These are phyloP conservation scores for Electrona antarctica DNA, from an alignment of 2,113 vertebrate species.

Conservation along the genomic window DNA sequence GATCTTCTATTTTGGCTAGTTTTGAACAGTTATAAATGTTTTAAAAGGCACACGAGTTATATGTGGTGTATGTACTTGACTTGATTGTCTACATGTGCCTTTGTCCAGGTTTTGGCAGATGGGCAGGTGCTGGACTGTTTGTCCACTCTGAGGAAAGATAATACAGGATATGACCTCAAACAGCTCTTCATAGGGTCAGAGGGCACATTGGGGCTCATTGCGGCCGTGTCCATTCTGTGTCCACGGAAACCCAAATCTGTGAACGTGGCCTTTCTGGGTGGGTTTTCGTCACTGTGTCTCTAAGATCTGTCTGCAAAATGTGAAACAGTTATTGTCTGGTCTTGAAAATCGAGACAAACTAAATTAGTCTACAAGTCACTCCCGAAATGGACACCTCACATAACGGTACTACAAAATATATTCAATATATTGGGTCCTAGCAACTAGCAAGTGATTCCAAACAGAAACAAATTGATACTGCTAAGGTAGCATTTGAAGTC, in stretches of 20 bases:
- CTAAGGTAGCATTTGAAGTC: too few relatives aligned
- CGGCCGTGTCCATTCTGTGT: conserved; percentile 89
- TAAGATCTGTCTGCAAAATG: neutral
- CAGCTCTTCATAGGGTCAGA: conserved; percentile 97
- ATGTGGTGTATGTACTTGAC: neutral
- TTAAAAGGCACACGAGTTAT: neutral
- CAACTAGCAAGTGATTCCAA: too few relatives aligned
- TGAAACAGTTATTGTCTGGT: neutral
- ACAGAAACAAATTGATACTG: too few relatives aligned
- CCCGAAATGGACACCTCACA: too few relatives aligned
- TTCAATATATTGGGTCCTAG: too few relatives aligned
- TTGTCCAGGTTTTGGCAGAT: conserved; percentile 86
- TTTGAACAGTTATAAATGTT: too few relatives aligned
- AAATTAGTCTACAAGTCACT: too few relatives aligned
- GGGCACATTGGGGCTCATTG: conserved; percentile 93
- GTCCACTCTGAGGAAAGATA: conserved; percentile 89
- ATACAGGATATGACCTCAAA: conserved; percentile 96
- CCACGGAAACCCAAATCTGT: conserved; percentile 87
- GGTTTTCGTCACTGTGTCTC: conserved; percentile 6
- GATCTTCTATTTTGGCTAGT: too few relatives aligned
- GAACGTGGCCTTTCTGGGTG: conserved; percentile 92
- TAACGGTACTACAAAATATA: too few relatives aligned
- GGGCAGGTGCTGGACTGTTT: conserved; percentile 87
- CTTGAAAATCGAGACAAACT: neutral
- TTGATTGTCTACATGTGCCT: too few relatives aligned